Evolutionary conservation across 92 coral and sea anemone genomes (phyloP).

Genomic region (Epizoanthus scotinus): DNA sequence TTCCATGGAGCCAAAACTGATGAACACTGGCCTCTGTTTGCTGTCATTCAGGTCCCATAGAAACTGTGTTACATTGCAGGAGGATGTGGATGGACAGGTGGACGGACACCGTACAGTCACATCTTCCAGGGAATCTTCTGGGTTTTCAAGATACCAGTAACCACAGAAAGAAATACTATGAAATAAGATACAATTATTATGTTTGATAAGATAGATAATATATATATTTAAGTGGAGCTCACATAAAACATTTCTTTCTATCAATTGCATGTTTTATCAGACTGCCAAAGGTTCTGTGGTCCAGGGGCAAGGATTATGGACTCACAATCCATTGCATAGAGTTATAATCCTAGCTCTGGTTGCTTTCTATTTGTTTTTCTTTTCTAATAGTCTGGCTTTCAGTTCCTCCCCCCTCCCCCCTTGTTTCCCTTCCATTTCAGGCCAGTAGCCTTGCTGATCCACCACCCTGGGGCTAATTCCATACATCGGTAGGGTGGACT

Average conservation of each 20-base stretch:
- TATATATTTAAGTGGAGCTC: not conserved
- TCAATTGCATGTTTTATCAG: not conserved
- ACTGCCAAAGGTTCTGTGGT: no score
- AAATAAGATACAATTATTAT: not conserved
- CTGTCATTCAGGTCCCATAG: slow-evolving; percentile 44
- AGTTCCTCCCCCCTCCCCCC: not conserved
- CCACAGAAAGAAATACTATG: slow-evolving; percentile 71
- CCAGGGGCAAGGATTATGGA: no score
- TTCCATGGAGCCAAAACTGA: slow-evolving; percentile 92
- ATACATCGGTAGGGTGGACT: not conserved
- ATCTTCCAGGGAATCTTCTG: slow-evolving; percentile 61
- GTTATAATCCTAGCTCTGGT: no score
- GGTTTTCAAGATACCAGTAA: slow-evolving; percentile 72
- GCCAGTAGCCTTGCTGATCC: slow-evolving; percentile 81
- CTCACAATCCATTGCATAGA: no score
- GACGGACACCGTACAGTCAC: slow-evolving; percentile 70
- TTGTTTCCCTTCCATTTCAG: slow-evolving; percentile 51
- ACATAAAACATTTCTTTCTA: not conserved
- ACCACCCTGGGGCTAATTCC: slow-evolving; percentile 67
- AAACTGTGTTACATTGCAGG: slow-evolving; percentile 56
- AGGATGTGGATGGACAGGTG: slow-evolving; percentile 35
- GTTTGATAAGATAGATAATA: not conserved
- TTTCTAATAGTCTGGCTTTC: not conserved
- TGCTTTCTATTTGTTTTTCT: no score
- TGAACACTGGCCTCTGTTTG: slow-evolving; percentile 72